phyloP scores from a whole-genome alignment of 1,140 invertebrate species.

The Drosophila insularis region DNA sequence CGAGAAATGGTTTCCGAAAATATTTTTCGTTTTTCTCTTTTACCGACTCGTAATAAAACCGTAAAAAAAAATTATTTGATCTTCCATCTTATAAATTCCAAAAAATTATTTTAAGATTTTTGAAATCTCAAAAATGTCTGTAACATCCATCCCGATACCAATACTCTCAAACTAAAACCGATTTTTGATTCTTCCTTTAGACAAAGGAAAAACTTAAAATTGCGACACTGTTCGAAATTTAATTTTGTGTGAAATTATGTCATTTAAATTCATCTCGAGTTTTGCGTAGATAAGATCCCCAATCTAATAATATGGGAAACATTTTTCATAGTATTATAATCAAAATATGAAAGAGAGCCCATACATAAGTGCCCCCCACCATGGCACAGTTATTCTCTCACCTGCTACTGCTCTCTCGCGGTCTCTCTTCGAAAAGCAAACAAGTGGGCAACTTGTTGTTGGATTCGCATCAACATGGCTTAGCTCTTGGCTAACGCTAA shows the following conservation, averaged over 20 bases:
- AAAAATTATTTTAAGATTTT: no score
- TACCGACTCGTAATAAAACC: neutral
- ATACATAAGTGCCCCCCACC: neutral
- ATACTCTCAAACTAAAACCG: neutral
- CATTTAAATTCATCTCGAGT: neutral
- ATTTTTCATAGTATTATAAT: neutral
- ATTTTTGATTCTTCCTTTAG: no score
- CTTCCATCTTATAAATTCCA: no score
- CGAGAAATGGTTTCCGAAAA: neutral
- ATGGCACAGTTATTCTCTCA: conserved; percentile 3
- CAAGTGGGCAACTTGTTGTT: conserved; percentile 10
- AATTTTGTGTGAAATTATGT: no score
- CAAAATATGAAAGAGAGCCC: neutral
- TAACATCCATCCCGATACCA: neutral
- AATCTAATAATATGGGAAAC: neutral
- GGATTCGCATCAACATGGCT: conserved; percentile 33
- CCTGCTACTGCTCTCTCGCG: conserved; percentile 3
- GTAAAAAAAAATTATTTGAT: no score
- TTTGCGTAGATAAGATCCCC: neutral
- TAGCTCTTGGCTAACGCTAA: conserved; percentile 57
- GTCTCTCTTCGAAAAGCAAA: conserved; percentile 15
- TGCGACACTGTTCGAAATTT: no score
- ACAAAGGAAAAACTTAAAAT: no score
- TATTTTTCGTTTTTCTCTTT: neutral
- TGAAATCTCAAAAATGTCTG: no score